Conservation (phyloP, 2,888 invertebrate genomes). For the Napeogenes inachia region DNA sequence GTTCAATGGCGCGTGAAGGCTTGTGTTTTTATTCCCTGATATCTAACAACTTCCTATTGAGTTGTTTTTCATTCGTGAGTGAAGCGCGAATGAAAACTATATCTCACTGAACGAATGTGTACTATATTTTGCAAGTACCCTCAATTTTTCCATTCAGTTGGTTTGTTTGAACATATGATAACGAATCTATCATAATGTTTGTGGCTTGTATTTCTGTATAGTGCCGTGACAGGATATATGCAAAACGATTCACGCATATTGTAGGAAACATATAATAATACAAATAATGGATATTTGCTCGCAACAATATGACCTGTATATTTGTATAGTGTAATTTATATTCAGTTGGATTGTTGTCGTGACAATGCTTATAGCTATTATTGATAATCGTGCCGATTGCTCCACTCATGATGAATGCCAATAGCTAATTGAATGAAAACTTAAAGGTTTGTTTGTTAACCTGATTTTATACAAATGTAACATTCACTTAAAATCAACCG, state of each 20-base stretch:
- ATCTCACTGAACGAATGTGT: too few species aligned
- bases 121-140: too few species aligned
- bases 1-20: conserved; percentile 22
- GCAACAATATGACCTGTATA: conserved; percentile 1
- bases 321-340: conserved; percentile 12
- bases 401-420: conserved; percentile 22
- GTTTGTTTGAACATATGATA: too few species aligned
- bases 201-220: not conserved
- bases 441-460: conserved; percentile 6
- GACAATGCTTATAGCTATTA: conserved; percentile 19
- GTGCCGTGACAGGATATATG: conserved; percentile 1
- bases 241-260: conserved; percentile 6
- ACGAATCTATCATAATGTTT: too few species aligned
- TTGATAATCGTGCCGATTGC: conserved; percentile 22
- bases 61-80: not conserved
- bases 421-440: conserved; percentile 7
- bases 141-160: too few species aligned
- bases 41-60: not conserved
- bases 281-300: conserved; percentile 5
- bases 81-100: too few species aligned
- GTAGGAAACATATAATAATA: not conserved
- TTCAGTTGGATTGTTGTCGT: conserved; percentile 20
- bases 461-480: not conserved
- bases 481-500: too few species aligned
- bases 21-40: conserved; percentile 21